phyloP scores from a whole-genome alignment of 2,797 vertebrate species.

The Argyrosomus regius region DNA sequence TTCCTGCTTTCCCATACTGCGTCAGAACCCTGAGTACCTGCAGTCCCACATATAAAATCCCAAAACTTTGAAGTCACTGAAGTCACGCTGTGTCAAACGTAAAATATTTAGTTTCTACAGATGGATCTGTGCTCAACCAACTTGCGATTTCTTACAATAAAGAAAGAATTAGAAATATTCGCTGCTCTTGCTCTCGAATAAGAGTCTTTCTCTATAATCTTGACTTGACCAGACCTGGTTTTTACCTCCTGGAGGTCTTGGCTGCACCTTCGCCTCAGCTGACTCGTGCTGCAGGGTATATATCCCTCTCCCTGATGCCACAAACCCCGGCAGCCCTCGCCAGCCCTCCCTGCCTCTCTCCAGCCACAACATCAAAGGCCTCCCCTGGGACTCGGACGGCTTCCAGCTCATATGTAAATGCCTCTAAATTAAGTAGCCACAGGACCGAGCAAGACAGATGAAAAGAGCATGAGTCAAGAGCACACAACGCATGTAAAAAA shows the following conservation, averaged over 20 bases:
- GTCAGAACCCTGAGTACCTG: too few species aligned
- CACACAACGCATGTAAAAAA: slow-evolving; percentile 20
- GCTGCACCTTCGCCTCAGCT: background rate
- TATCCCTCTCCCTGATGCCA: slow-evolving; percentile 13
- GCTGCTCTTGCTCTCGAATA: too few species aligned
- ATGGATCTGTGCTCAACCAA: too few species aligned
- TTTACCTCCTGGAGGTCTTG: background rate
- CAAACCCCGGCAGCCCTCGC: background rate
- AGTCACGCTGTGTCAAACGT: too few species aligned
- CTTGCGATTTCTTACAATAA: too few species aligned
- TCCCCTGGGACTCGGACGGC: slow-evolving; percentile 44
- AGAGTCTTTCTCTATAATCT: background rate
- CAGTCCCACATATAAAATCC: too few species aligned
- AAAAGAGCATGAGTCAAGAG: slow-evolving; percentile 58
- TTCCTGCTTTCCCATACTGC: too few species aligned
- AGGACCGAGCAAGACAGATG: slow-evolving; percentile 41
- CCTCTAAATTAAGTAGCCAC: slow-evolving; percentile 48
- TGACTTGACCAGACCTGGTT: background rate
- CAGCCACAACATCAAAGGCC: slow-evolving; percentile 64
- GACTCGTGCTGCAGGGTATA: slow-evolving; percentile 2
- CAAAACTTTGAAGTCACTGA: too few species aligned
- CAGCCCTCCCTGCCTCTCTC: slow-evolving; percentile 1
- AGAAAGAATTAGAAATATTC: too few species aligned
- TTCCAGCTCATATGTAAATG: slow-evolving; percentile 63
- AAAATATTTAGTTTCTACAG: too few species aligned